These are phyloP conservation scores for Meloidogyne floridensis DNA, from an alignment of 1,140 invertebrate species.

Conservation along the genomic window DNA sequence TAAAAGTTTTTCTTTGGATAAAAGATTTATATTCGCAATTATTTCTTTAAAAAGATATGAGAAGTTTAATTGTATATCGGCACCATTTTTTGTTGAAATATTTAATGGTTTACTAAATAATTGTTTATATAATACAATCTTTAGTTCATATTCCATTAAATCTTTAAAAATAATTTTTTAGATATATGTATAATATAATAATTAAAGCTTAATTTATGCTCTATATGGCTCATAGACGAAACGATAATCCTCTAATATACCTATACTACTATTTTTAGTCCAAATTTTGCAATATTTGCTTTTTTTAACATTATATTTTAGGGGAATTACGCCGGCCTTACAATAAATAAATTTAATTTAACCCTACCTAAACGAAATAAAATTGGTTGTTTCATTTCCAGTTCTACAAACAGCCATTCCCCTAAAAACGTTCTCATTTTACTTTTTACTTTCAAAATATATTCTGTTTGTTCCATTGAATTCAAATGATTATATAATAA, in stretches of 20 bases:
- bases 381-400: neutral
- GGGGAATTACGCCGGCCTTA: too few relatives aligned
- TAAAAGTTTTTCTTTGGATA: neutral
- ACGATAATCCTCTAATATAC: too few relatives aligned
- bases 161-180: neutral
- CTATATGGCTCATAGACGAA: too few relatives aligned
- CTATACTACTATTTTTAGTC: too few relatives aligned
- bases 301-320: too few relatives aligned
- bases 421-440: neutral
- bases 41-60: neutral
- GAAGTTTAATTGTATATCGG: neutral
- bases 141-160: neutral
- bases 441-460: neutral
- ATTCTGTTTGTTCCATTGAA: neutral
- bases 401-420: neutral
- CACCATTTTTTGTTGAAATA: neutral
- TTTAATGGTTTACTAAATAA: neutral
- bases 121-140: neutral
- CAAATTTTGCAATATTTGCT: too few relatives aligned
- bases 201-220: neutral
- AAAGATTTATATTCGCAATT: neutral
- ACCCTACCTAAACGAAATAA: neutral
- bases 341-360: too few relatives aligned
- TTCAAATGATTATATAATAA: neutral
- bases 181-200: neutral